Conservation (phyloP, 2,113 vertebrate genomes). For the Pomatorhinus ruficollis region DNA sequence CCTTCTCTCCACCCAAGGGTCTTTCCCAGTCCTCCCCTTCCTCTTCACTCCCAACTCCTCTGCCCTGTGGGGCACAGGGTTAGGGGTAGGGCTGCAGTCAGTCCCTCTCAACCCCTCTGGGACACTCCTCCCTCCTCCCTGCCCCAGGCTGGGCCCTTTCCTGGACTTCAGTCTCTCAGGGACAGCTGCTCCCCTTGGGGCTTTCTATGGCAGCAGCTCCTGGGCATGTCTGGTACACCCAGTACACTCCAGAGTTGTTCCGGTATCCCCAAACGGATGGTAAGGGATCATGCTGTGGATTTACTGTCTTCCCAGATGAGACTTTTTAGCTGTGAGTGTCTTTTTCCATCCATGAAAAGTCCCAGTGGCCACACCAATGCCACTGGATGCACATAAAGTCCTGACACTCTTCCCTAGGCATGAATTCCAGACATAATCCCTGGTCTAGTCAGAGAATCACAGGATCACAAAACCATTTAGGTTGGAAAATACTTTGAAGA, state of each 20-base stretch:
- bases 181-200: neutral
- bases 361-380: no score
- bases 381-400: neutral
- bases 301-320: neutral
- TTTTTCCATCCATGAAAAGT: neutral
- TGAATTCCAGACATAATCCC: rapidly evolving
- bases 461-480: neutral
- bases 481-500: neutral
- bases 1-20: no score
- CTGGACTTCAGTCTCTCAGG: neutral
- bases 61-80: neutral
- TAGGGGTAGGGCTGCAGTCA: neutral
- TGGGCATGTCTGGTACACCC: rapidly evolving
- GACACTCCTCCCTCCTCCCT: neutral
- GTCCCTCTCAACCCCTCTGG: neutral
- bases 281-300: neutral
- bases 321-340: neutral
- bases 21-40: rapidly evolving
- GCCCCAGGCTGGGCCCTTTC: neutral
- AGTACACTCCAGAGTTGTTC: neutral
- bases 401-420: neutral
- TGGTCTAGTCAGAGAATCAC: neutral
- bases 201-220: neutral
- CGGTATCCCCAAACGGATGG: neutral
- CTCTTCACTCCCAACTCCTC: rapidly evolving